Evolutionary conservation across 2,888 invertebrate species (phyloP), one percentile per base, ranked within the genome.

Genomic region (Gnatocerus cornutus): DNA sequence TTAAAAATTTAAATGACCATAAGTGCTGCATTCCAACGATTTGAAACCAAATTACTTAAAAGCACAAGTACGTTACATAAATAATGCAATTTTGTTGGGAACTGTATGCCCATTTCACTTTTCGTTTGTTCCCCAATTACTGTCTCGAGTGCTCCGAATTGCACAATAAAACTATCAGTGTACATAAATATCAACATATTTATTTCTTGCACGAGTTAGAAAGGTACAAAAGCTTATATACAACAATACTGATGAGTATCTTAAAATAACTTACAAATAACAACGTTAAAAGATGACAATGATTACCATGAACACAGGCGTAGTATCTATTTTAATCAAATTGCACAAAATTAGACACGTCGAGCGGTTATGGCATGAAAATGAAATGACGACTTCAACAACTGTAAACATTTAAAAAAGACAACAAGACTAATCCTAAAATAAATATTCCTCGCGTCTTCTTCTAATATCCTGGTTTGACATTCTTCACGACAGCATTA

Each of bases 401-500:
- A 56, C 33, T 29, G 21, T 55, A 55, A 64, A 64, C 33, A 48
- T 55, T 58, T 56, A 62, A 43, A 62, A n/a, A 62, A 62, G 16
- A 66, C 21, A 62, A 67, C 62, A 71, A 71, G 7, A 6, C 41
- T 27, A 39, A n/a, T 1, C 1, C 48, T 50, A 46, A 46, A 41
- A 63, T 65, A 62, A 66, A 55, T 37, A 30, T 67, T 56, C 39
- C 10, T 12, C 50, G 61, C 21, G 41, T 58, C 1, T 27, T 50
- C 29, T n/a, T 8, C 73, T 74, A 77, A 52, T 79, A 80, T 67
- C 77, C 80, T 37, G 77, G 78, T 52, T 79, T 78, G 50, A 83
- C 77, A 43, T 79, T 80, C 69, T 83, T 83, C 3, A 84, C 84
- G 27, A 84, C 77, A 3, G 84, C 84, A 53, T 84, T 82, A 73